Evolutionary conservation across 37 sponge, comb jelly and placozoan species (phyloP), one percentile per base, ranked within the genome.

Genomic region (Corticium candelabrum): DNA sequence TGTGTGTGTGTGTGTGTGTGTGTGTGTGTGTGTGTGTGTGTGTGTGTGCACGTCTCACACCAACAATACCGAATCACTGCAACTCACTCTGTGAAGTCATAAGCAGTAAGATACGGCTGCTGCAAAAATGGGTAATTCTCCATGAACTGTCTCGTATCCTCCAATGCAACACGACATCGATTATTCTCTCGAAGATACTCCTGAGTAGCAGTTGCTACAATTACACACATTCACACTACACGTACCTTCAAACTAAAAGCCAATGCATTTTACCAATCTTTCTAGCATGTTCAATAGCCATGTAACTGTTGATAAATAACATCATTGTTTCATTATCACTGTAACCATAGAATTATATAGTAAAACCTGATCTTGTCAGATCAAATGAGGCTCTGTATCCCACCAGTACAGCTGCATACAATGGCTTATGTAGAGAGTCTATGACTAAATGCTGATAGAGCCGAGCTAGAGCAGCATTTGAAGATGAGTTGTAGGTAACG

Each of bases 251-350:
- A n/a, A n/a, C n/a, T n/a, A n/a, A n/a, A n/a, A n/a, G n/a, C n/a
- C n/a, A n/a, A n/a, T n/a, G n/a, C n/a, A n/a, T n/a, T n/a, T n/a
- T n/a, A n/a, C n/a, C n/a, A n/a, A n/a, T n/a, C n/a, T n/a, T n/a
- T n/a, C n/a, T n/a, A n/a, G n/a, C n/a, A n/a, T n/a, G n/a, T n/a
- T n/a, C n/a, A n/a, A n/a, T n/a, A n/a, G n/a, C n/a, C n/a, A n/a
- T n/a, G n/a, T n/a, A n/a, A n/a, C n/a, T n/a, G n/a, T n/a, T n/a
- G n/a, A n/a, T n/a, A n/a, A n/a, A n/a, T n/a, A n/a, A n/a, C n/a
- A n/a, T n/a, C n/a, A 82, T 40, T 35, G 82, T 76, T 0, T 40
- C 68, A 4, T n/a, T 34, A 67, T 91, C 89, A 83, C 89, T 88
- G 86, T 80, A 89, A 35, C 89, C 89, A 27, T 38, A 39, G 30